A percentile compares a stretch with the other conserved stretches of the same genome.
Conservation (phyloP, 2,113 vertebrate species). For the Caranx ignobilis region DNA sequence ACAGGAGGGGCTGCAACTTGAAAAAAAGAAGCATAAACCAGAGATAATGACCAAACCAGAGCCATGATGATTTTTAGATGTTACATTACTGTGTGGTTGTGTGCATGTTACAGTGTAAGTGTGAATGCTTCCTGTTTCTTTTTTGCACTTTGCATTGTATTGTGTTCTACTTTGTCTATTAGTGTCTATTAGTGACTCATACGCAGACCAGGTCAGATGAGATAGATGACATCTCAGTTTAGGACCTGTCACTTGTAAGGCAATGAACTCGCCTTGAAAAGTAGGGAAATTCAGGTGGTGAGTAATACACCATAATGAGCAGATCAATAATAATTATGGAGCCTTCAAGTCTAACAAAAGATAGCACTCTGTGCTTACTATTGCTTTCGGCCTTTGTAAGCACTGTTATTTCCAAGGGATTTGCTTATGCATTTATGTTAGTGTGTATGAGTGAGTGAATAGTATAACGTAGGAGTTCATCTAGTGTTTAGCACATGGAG, state of each 20-base stretch:
- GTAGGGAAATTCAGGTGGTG: constrained; percentile 76
- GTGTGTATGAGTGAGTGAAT: neutral
- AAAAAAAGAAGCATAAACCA: neutral
- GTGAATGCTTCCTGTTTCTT: constrained; percentile 7
- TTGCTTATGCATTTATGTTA: constrained; percentile 8
- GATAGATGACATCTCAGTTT: constrained; percentile 66
- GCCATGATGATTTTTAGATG: neutral
- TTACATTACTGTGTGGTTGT: neutral
- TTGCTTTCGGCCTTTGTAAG: constrained; percentile 25
- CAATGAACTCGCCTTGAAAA: constrained; percentile 79
- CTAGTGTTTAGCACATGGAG: constrained; percentile 7
- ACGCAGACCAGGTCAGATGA: constrained; percentile 34
- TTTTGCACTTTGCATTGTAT: neutral
- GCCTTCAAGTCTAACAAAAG: constrained; percentile 68
- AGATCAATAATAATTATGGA: constrained; percentile 81
- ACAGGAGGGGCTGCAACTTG: neutral
- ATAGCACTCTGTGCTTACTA: constrained; percentile 53
- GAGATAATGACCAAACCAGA: neutral
- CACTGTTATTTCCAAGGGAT: constrained; percentile 1
- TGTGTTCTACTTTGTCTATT: neutral
- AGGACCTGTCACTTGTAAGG: constrained; percentile 68
- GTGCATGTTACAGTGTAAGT: neutral
- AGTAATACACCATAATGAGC: constrained; percentile 76
- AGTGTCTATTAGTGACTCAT: constrained; percentile 10
- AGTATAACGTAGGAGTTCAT: neutral